Evolutionary conservation across 2,888 invertebrate genomes (phyloP), one percentile per base, ranked within the genome.

Genomic region (Tachina lurida): DNA sequence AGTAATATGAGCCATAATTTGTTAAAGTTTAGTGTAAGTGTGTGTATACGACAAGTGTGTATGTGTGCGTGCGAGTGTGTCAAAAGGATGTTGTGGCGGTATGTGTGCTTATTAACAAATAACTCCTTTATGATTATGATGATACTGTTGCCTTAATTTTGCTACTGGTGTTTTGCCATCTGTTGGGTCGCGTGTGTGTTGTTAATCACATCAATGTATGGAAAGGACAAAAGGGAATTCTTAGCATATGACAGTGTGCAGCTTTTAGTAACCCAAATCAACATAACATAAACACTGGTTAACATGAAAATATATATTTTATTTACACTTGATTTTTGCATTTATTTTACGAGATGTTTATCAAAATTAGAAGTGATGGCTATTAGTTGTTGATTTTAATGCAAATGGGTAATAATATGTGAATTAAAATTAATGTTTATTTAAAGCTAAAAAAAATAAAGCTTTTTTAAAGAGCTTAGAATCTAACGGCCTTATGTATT

Each of bases 161-260:
- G 75, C 68, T 71, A n/a, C 67, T 43, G 60, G 65, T 52, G 60
- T 65, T 65, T 47, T 67, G 73, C 65, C 56, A 58, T 58, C 17
- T 65, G 65, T 19, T 70, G 19, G 58, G 47, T 82, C 74, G 70
- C 74, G 43, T 82, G 78, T 77, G 73, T 63, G 12, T 15, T 74
- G 77, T 82, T 75, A 82, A 85, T 85, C 85, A 85, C 70, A 78
- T 74, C 54, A 63, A 78, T 70, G 15, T 49, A 67, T 63, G 22
- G 49, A 68, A 65, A 52, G 78, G 68, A 58, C 77, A 85, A 70
- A 58, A 39, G 77, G 70, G 85, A 85, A 58, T 81, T 54, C 13
- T 39, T 12, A 58, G 12, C 8, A 43, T 52, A 22, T 60, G 41
- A 9, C 7, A 31, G 47, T 58, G 13, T 67, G 49, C 52, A 19